Base-by-base conservation (phyloP, 1,140 invertebrate species). In the Microplitis mediator region DNA sequence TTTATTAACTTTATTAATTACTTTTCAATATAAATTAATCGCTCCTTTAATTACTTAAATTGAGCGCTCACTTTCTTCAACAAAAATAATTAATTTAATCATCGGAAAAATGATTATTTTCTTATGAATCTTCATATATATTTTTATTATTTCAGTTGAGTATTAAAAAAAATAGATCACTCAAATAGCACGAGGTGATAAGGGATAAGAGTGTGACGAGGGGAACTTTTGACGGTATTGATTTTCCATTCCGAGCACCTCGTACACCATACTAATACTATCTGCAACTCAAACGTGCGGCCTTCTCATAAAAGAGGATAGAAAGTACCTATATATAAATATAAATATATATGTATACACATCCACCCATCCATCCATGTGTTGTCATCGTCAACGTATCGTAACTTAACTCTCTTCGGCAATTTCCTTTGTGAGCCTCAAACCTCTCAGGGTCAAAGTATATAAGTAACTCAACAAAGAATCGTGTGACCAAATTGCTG, bases 161-260 rank as follows among this genome's bases (percentile, higher is more conserved):
- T 54, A 5, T 14, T 54, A 14, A 4, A 54, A 16, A 54, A n/a
- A 54, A 54, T 54, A 54, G 52, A 54, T 54, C 16, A 54, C 16
- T 54, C 16, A 5, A 14, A 54, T 14, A 16, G 16, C 13, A n/a
- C 52, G 13, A 54, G 16, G 52, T 54, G 16, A 16, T 54, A 16
- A 54, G 52, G 52, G 52, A n/a, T 54, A 54, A 54, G 16, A 54
- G 13, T 54, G n/a, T 54, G 73, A 79, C 73, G 69, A 78, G 74
- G 76, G 71, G 73, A 65, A 74, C 72, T 81, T 81, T 81, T 77
- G 79, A 77, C 76, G 79, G 80, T 81, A 81, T 81, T 81, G 80
- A 81, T 81, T 80, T 81, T 78, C 71, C 76, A 76, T 75, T 74
- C 71, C 76, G 74, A 76, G 78, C 74, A 76, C 78, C 76, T 76